Conservation (phyloP, 2,888 invertebrate genomes). For the Cephus nigrinus region DNA sequence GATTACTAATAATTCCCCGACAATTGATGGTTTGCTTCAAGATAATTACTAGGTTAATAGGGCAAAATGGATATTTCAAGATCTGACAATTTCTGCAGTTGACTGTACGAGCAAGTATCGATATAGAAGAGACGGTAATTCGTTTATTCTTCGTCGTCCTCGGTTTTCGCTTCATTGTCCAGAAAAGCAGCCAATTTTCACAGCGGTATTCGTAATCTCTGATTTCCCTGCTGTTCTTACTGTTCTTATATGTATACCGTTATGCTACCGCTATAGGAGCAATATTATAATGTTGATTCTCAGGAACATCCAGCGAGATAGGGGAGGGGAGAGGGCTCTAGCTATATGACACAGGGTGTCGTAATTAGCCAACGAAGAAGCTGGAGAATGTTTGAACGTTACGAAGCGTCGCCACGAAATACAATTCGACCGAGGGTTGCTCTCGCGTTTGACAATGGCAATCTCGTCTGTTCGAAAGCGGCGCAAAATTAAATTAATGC, state of each 20-base stretch:
- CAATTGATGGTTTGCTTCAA: background rate
- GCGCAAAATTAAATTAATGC: background rate
- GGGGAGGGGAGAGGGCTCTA: background rate
- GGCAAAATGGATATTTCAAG: too few species aligned
- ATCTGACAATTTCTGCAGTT: background rate
- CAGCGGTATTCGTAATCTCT: background rate
- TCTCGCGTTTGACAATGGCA: background rate
- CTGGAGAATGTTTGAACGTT: background rate
- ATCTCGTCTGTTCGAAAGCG: background rate
- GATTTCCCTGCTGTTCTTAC: background rate
- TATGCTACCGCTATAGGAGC: background rate
- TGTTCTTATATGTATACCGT: background rate
- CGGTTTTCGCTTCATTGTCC: background rate
- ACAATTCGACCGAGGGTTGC: background rate
- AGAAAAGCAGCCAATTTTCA: background rate
- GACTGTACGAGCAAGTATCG: background rate
- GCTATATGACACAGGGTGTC: background rate
- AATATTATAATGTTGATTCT: background rate
- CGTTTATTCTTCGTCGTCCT: background rate
- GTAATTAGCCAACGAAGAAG: background rate
- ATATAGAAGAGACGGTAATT: background rate
- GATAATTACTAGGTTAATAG: background rate
- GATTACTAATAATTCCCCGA: background rate
- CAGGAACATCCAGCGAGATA: background rate
- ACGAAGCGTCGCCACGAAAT: background rate